Evolutionary conservation across 2,888 invertebrate genomes (phyloP).

Genomic region (Drosophila picticornis): DNA sequence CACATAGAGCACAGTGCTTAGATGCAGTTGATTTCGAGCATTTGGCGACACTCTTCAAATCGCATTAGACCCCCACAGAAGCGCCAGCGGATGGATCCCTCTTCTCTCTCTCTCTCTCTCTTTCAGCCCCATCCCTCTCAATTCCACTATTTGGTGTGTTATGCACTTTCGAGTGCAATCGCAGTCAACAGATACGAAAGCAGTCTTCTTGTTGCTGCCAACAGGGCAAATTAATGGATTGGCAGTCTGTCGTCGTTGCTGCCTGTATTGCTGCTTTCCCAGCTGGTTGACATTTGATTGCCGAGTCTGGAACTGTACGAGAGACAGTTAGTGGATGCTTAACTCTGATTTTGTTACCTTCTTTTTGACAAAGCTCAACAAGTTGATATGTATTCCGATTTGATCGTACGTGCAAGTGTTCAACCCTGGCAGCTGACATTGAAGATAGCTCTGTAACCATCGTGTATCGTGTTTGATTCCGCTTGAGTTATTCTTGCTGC

Average conservation of each 20-base stretch:
- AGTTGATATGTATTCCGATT: conserved; percentile 27
- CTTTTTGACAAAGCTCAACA: conserved; percentile 40
- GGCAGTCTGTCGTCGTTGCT: conserved; percentile 48
- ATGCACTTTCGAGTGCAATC: conserved; percentile 50
- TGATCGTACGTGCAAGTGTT: conserved; percentile 36
- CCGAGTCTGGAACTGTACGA: conserved; percentile 29
- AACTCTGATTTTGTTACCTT: conserved; percentile 8
- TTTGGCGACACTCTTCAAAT: conserved; percentile 73
- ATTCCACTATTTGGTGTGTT: conserved; percentile 34
- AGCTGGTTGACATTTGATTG: conserved; percentile 57
- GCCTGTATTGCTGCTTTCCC: neutral
- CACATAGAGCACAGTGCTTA: conserved; percentile 47
- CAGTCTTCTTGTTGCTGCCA: conserved; percentile 44
- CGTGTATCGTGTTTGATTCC: conserved; percentile 13
- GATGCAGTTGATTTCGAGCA: conserved; percentile 76
- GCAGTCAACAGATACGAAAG: conserved; percentile 23
- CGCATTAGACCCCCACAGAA: conserved; percentile 63
- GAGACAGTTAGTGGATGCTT: conserved; percentile 26
- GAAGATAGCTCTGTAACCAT: conserved; percentile 10
- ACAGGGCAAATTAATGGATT: conserved; percentile 71
- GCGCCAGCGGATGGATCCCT: neutral
- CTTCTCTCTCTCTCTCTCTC: neutral
- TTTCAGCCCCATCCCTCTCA: neutral
- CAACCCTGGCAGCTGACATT: conserved; percentile 14
- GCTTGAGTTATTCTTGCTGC: neutral